Percentiles rank a stretch among this genome's conserved stretches.
These are phyloP conservation scores for Reticulitermes speratus DNA, from an alignment of 1,140 invertebrate genomes.

Conservation along the genomic window DNA sequence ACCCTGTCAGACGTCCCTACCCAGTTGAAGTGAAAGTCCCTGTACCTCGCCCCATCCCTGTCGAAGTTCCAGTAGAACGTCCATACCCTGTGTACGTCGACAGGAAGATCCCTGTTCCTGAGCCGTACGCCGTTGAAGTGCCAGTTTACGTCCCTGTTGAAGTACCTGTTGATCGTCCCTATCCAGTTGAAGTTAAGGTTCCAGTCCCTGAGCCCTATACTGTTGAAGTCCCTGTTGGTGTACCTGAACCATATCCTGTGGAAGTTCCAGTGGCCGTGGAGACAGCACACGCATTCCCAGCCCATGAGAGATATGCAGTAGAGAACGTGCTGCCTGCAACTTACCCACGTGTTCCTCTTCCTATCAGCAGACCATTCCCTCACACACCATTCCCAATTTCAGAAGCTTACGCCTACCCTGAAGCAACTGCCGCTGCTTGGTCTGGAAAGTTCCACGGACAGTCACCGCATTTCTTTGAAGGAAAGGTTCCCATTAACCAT, in stretches of 20 bases:
- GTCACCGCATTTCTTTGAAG: too few relatives aligned
- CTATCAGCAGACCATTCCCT: neutral
- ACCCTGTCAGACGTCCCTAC: constrained; percentile 55
- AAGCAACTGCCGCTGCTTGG: too few relatives aligned
- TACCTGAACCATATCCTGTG: neutral
- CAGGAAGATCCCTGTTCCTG: constrained; percentile 43
- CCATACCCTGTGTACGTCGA: constrained; percentile 60
- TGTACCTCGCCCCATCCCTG: constrained; percentile 64
- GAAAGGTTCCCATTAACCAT: too few relatives aligned
- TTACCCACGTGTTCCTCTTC: constrained; percentile 47
- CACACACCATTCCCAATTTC: too few relatives aligned
- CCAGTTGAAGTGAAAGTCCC: constrained; percentile 61
- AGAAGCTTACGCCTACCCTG: too few relatives aligned
- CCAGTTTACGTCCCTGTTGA: constrained; percentile 50
- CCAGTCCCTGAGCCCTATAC: neutral
- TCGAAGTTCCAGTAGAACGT: constrained; percentile 59
- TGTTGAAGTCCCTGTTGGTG: neutral
- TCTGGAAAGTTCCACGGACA: too few relatives aligned
- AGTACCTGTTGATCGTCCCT: constrained; percentile 28
- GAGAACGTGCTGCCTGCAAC: neutral
- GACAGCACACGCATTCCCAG: neutral
- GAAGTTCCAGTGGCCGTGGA: too few relatives aligned
- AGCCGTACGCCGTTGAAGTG: constrained; percentile 47
- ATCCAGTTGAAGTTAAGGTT: constrained; percentile 42
- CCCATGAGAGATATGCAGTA: constrained; percentile 24